Percentiles rank a stretch among this genome's conserved stretches.
phyloP scores from a whole-genome alignment of 2,888 invertebrate species.

The Brenthis daphne region DNA sequence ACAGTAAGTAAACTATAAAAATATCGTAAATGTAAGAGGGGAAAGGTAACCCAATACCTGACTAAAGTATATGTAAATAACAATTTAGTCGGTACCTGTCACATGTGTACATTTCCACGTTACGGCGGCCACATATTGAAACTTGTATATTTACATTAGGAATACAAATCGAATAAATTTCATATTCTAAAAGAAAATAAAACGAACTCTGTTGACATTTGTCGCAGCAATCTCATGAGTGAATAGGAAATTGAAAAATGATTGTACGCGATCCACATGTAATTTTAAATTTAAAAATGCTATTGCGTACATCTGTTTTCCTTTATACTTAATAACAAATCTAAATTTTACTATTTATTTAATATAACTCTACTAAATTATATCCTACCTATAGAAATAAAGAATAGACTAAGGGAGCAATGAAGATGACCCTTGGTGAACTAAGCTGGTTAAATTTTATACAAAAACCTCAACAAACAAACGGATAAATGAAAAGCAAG shows the following conservation, averaged over 20 bases:
- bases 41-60: constrained; percentile 31
- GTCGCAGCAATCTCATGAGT: constrained; percentile 10
- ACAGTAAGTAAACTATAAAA: constrained; percentile 23
- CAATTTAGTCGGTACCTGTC: constrained; percentile 32
- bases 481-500: constrained; percentile 44
- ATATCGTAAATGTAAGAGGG: constrained; percentile 25
- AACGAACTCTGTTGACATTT: constrained; percentile 26
- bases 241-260: constrained; percentile 29
- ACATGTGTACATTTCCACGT: constrained; percentile 30
- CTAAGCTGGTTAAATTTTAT: constrained; percentile 45
- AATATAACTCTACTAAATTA: background rate
- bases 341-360: too few relatives aligned
- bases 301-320: too few relatives aligned
- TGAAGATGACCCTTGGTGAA: background rate
- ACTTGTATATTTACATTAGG: constrained; percentile 29
- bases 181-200: constrained; percentile 32
- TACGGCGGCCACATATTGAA: constrained; percentile 31
- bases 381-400: background rate
- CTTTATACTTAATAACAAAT: too few relatives aligned
- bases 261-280: constrained; percentile 6
- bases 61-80: constrained; percentile 33
- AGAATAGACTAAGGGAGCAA: background rate
- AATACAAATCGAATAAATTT: constrained; percentile 30
- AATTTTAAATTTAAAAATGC: background rate
- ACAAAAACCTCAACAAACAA: constrained; percentile 62